Base-by-base conservation (phyloP, 2,888 invertebrate species). In the Dioctria rufipes region DNA sequence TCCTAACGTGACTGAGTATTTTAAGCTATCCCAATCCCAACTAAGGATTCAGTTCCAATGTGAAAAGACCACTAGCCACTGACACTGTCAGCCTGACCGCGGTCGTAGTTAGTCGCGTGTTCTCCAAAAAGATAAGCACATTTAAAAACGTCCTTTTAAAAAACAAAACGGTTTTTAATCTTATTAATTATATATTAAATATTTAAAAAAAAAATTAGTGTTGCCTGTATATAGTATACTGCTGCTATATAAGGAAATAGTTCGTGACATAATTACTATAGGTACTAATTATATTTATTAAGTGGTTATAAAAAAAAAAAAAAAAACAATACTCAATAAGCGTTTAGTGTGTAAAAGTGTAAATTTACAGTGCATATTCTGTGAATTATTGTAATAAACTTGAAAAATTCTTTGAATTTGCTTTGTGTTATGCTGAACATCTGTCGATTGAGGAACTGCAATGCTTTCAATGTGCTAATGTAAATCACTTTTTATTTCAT, bases 351-450 rank as follows among this genome's bases (percentile, higher is more conserved):
- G 25, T 25, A 54, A 54, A 61, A 5, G 5, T 5, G 5, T 61
- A 39, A 58, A 6, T 37, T 61, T 61, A 60, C 40, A 42, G 42
- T 58, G 42, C 58, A 73, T 8, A 60, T 73, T 73, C 58, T 73
- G 60, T 73, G 73, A 60, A 71, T 9, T 73, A 58, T n/a, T 58
- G 42, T 13, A n/a, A 61, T 5, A 8, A 25, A 61, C 6, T 61
- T 61, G 61, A 25, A 4, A 61, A 61, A 5, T 61, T 61, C 58
- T 73, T 39, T 58, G 40, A 73, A 60, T 5, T 40, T 73, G 54
- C 58, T 73, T 58, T 40, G 61, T 61, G 61, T 37, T 4, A n/a
- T 11, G 61, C 37, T 61, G 39, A 39, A 25, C 25, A 37, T 39
- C 61, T 25, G 73, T 4, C 37, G 39, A 39, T 51, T 51, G 69